Base-by-base conservation (phyloP, 30 jellyfish, hydroid and myxozoan genomes). In the Mastigias papua region DNA sequence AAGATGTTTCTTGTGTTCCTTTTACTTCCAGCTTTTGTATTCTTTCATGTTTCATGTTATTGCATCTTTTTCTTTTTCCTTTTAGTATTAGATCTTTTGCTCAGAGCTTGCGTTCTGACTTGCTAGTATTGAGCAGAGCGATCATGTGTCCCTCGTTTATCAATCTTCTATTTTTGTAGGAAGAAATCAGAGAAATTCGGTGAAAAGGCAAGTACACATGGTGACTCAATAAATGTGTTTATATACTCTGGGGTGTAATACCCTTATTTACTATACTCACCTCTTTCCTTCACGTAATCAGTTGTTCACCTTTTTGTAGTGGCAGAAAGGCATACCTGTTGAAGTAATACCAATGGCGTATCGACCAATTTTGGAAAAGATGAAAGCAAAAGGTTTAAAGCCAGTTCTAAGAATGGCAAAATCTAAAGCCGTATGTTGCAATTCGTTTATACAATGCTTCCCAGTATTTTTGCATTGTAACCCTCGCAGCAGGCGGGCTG, bases 291-390 rank as follows among this genome's bases (percentile, higher is more conserved):
- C 13, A 15, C 13, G 7, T 42, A 4, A 42, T 42, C 13, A 42
- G 13, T 42, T 42, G 54, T 42, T 4, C 7, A 42, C 49, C 2
- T 76, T 67, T 66, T 90, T 25, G 50, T 65, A 91, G 96, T 96
- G 98, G 98, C 89, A 81, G 62, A 91, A 92, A 72, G 99, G 99
- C 11, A 91, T 96, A 27, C 98, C 99, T 1, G 84, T 96, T 3
- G 99, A 96, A 91, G 99, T 96, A 17, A 80, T 96, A 31, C 99
- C 99, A 27, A 92, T 92, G 98, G 97, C 98, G 2, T 88, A 88
- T 80, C 81, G 57, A 42, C 95, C 97, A 13, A 97, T 96, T 0
- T 48, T 86, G 20, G 69, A 25, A 15, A 85, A 91, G 69, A 90
- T 96, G 84, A 69, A 49, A 54, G 33, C 81, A 23, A 32, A 87